Base-by-base conservation (phyloP, 2,797 vertebrate genomes). In the Decapterus maruadsi region DNA sequence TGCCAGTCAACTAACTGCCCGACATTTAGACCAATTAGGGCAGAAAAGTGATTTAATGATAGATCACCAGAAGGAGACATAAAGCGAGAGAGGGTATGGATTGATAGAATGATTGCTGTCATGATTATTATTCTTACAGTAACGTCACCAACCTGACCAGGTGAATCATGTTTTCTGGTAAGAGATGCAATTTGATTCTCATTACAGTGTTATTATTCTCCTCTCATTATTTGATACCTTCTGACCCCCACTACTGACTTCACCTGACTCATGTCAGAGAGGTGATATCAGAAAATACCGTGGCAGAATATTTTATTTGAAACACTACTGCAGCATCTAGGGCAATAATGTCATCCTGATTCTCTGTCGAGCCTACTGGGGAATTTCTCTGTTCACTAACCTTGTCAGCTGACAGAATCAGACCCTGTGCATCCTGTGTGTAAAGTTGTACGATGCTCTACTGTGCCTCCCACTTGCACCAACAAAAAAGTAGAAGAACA, bases 1-100 rank as follows among this genome's bases (percentile, higher is more conserved):
- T 89, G 90, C 81, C 93, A 88, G 77, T 92, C 91, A 91, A 87
- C 84, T 89, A 91, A 93, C 87, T 85, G 77, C 70, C 59, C 72
- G 76, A 89, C 89, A 90, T 92, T 93, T 93, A 86, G 85, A 87
- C 83, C 90, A 91, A 93, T 94, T 93, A 93, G 80, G 83, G 86
- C 81, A 85, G 62, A 87, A 84, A 80, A 84, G 77, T 80, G 79
- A 91, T 88, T 80, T 81, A 87, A 86, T 68, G 77, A 46, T 77
- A 75, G 56, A 85, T 87, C 68, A 89, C 68, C 79, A 84, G 75
- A 86, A 75, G 68, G 80, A 87, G 81, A 75, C 70, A 55, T 74
- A 64, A 74, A 74, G 74, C 34, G 7, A 62, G 61, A 58, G 66
- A 53, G 57, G 64, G 56, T 75, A 78, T 1, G 73, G 80, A 86